Base-by-base conservation (phyloP, 2,797 vertebrate species). In the Lacerta viridis region DNA sequence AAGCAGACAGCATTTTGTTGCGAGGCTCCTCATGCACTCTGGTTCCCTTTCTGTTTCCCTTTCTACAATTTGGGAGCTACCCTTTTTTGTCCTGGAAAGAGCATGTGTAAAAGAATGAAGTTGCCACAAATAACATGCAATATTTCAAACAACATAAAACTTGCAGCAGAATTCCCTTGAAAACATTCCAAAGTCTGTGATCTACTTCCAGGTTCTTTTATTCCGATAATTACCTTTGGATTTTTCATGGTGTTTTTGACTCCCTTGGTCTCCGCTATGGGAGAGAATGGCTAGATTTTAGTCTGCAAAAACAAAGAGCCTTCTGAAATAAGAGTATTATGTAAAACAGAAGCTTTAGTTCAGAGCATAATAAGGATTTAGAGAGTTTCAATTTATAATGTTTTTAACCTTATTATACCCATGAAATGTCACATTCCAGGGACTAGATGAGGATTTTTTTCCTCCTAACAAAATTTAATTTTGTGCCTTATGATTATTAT, bases 321-420 rank as follows among this genome's bases (percentile, higher is more conserved):
- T 93, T 90, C 92, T 93, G 95, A 90, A 95, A 90, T 96, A 94
- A 96, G 95, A 95, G 94, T 92, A 96, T 96, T 96, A 96, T 95
- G 94, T 95, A 96, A 96, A 96, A 94, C 93, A 95, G 95, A 92
- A 95, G 95, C 95, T 95, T 96, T 95, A 82, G 85, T 93, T 84
- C 66, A 91, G 89, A 92, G 88, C 92, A 95, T 94, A 96, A 96
- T 96, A 94, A 94, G 95, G 94, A 96, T 95, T 96, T 96, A 93
- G 77, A 92, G 89, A 93, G 92, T 96, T 96, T 96, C 92, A 96
- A 90, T 94, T 95, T 93, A 95, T 96, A 95, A 96, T 96, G 93
- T 95, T 96, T 96, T 94, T 96, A 96, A 96, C 95, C 95, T 96
- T 95, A 96, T 96, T 95, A 96, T 80, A 95, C 82, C 93, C 95